Evolutionary conservation across 2,888 invertebrate genomes (phyloP).

Genomic region (Conistra vaccinii): DNA sequence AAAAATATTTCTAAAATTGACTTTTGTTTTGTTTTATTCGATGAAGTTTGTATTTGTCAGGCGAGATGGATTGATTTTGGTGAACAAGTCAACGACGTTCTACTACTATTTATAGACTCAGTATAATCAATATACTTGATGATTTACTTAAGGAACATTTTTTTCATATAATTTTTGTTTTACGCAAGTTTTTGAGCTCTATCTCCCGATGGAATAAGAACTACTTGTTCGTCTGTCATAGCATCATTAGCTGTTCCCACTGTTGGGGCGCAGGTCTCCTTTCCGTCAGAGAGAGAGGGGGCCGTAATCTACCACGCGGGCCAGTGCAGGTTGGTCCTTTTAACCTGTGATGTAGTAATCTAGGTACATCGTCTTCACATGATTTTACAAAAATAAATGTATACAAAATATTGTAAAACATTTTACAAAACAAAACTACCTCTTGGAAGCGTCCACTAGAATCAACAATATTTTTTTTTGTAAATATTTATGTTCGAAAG

Average conservation of each 20-base stretch:
- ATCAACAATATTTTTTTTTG: too few relatives aligned
- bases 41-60: not conserved
- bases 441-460: too few relatives aligned
- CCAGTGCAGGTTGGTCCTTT: not conserved
- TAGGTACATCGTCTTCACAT: too few relatives aligned
- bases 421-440: too few relatives aligned
- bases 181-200: not conserved
- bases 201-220: not conserved
- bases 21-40: not conserved
- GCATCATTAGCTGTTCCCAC: not conserved
- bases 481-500: too few relatives aligned
- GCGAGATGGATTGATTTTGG: not conserved
- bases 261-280: not conserved
- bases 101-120: not conserved
- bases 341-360: too few relatives aligned
- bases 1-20: slow-evolving; percentile 3
- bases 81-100: not conserved
- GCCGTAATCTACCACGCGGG: too few relatives aligned
- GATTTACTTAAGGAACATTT: not conserved
- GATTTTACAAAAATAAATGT: too few relatives aligned
- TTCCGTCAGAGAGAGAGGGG: too few relatives aligned
- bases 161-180: not conserved
- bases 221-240: too few relatives aligned
- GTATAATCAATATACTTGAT: not conserved
- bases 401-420: too few relatives aligned